Evolutionary conservation across 2,888 invertebrate species (phyloP), one percentile per base, ranked within the genome.

Genomic region (Eupithecia subfuscata): DNA sequence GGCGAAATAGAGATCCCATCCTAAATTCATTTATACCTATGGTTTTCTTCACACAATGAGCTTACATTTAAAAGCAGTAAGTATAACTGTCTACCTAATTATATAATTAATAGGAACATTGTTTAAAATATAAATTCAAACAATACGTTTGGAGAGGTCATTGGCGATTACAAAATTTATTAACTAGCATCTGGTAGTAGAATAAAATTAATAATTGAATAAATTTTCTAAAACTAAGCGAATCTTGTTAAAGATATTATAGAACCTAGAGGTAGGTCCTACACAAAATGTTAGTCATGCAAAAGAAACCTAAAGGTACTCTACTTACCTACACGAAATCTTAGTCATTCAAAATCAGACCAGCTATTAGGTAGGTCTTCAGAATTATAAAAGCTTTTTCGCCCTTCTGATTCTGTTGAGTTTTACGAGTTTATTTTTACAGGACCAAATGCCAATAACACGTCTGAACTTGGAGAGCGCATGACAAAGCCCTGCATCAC

Each of bases 401-500:
- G 12, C 25, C 25, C 12, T 22, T 60, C 22, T 56, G 12, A 56
- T 56, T 12, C 25, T 22, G 4, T 60, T 3, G 22, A 22, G 60
- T 60, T 60, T 60, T 25, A 60, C 22, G 6, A 60, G 64, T 43
- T n/a, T 70, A 30, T 45, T 70, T 73, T 68, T 67, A 67, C 56
- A 52, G 56, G 48, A 63, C 14, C n/a, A 76, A 71, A 70, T 67
- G 22, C 37, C 34, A 67, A n/a, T 68, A 71, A 77, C 73, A 75
- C 16, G 48, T 45, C 45, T 56, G 52, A 71, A 52, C 64, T 71
- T 70, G 22, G 64, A 78, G 70, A 79, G 40, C 71, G 72, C 67
- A 74, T 81, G 78, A 82, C 83, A 83, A 83, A 84, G 79, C 81
- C 82, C 81, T 82, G 81, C 75, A 83, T 87, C 88, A 89, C 86